Percentiles rank a stretch among this genome's conserved stretches.
Evolutionary conservation across 2,888 invertebrate species (phyloP).

Genomic region (Acleris sparsana): DNA sequence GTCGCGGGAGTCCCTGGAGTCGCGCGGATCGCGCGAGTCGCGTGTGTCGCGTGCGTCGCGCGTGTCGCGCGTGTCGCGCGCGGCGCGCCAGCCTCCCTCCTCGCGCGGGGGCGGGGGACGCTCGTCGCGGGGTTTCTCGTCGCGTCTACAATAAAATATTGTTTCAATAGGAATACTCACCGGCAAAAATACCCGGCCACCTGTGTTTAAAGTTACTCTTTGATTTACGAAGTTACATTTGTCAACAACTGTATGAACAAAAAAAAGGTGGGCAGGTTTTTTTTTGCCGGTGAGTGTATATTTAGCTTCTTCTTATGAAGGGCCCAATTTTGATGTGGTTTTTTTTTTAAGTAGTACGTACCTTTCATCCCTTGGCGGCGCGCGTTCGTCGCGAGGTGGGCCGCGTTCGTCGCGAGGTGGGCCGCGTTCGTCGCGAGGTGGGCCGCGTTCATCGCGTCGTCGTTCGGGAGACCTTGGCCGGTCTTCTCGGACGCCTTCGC

Average conservation of each 20-base stretch:
- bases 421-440: conserved; percentile 43
- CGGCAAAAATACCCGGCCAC: too few relatives aligned
- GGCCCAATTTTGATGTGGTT: too few relatives aligned
- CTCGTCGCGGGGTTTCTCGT: not conserved
- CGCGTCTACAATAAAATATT: conserved; percentile 1
- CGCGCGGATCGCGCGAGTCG: conserved; percentile 11
- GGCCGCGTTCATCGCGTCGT: conserved; percentile 50
- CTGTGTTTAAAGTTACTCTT: too few relatives aligned
- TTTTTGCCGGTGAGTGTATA: too few relatives aligned
- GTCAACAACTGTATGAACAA: too few relatives aligned
- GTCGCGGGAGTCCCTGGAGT: conserved; percentile 13
- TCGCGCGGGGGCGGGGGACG: conserved; percentile 13
- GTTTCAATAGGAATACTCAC: too few relatives aligned
- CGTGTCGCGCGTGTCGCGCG: conserved; percentile 45
- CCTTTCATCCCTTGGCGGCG: conserved; percentile 50
- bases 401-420: conserved; percentile 51
- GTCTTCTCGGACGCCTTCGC: conserved; percentile 18
- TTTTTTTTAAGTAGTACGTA: not conserved
- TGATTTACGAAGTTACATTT: too few relatives aligned
- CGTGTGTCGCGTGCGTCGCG: conserved; percentile 52
- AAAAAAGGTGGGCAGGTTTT: too few relatives aligned
- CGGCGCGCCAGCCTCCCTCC: conserved; percentile 60
- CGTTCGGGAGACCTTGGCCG: conserved; percentile 27
- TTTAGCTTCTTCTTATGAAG: too few relatives aligned
- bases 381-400: conserved; percentile 44